These are phyloP conservation scores for Drosophila phalerata DNA, from an alignment of 2,888 invertebrate genomes.

Conservation along the genomic window DNA sequence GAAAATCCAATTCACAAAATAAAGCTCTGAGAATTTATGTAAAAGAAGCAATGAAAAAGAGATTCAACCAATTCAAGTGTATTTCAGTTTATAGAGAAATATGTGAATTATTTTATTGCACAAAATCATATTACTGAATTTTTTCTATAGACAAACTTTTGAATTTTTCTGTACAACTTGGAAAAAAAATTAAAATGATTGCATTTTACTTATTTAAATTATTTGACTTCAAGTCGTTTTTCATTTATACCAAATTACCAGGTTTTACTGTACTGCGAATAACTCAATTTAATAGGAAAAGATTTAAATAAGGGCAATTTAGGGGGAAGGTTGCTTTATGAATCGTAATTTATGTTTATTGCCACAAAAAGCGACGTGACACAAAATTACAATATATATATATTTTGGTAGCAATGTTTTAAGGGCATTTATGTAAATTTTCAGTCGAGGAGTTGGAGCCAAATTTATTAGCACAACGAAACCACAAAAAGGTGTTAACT, in stretches of 20 bases:
- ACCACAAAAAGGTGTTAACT: constrained; percentile 76
- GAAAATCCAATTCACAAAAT: not conserved
- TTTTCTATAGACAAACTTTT: too few relatives aligned
- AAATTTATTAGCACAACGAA: constrained; percentile 68
- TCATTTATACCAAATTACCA: not conserved
- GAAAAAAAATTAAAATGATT: not conserved
- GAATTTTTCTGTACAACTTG: too few relatives aligned
- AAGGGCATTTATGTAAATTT: constrained; percentile 70
- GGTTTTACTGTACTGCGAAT: not conserved
- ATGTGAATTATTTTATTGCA: not conserved
- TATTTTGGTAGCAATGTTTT: constrained; percentile 38
- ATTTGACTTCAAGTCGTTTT: not conserved
- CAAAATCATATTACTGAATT: too few relatives aligned
- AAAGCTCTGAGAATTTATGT: too few relatives aligned
- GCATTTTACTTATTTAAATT: not conserved
- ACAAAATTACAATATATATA: constrained; percentile 56
- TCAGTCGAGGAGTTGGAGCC: constrained; percentile 1
- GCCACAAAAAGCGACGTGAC: constrained; percentile 30
- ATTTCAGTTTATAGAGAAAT: not conserved
- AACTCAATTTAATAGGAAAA: constrained; percentile 14
- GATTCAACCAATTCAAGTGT: not conserved
- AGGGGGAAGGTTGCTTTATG: constrained; percentile 12
- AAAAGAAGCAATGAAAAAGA: too few relatives aligned
- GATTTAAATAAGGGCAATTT: constrained; percentile 2
- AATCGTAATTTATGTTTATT: constrained; percentile 52